Evolutionary conservation across 2,888 invertebrate species (phyloP), one percentile per base, ranked within the genome.

Genomic region (Hemicrepidius hirtus): DNA sequence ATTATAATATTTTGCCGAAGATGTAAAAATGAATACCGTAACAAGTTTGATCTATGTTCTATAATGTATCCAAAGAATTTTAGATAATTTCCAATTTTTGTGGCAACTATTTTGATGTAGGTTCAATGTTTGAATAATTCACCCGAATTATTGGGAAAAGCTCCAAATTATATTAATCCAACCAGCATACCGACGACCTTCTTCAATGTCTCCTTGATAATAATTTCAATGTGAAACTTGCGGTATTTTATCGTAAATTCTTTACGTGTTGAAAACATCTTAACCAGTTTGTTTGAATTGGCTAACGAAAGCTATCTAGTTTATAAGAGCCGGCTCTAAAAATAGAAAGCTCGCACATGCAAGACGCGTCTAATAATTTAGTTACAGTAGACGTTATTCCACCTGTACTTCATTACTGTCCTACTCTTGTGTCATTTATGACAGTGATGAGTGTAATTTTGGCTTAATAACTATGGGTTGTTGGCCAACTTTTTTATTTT

Each of bases 371-470:
- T 7, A 32, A 55, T 55, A 55, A 55, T 55, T 35, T 35, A 49
- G 55, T 20, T 55, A 35, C 18, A 5, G 13, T n/a, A 55, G 35
- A 35, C 55, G 55, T 35, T 28, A 35, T 12, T 37, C 35, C 57
- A 57, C 37, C 57, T 57, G 57, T 32, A 37, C 13, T 37, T 37
- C 28, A 57, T 57, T 57, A 37, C 57, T 16, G 57, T 20, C n/a
- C 12, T 28, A 21, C 21, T 9, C 32, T 9, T 35, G 35, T 20
- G 57, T 37, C 57, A 57, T 10, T 37, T 37, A n/a, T 57, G 57
- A 20, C 37, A 57, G 57, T 57, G 57, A 57, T 20, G 18, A 37
- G 21, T 32, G 12, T 53, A 53, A 53, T 53, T 53, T 53, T 53
- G 21, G 28, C 24, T 28, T 53, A 28, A 32, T 28, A 13, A 28